Conservation (phyloP, 64 coral and sea anemone species). For the Montipora foliosa region DNA sequence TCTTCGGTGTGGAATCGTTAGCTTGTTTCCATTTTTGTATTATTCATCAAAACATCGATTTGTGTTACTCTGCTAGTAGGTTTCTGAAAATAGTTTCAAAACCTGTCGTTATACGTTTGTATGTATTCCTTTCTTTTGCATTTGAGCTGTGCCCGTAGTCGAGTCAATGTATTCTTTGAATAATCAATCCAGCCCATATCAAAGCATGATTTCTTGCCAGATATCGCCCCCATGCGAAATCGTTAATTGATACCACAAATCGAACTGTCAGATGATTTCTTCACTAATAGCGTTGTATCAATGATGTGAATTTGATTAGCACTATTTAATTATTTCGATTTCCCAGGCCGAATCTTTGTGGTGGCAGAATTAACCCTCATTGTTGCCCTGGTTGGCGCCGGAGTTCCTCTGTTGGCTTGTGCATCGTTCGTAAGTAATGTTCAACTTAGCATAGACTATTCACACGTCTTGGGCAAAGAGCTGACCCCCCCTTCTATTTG, state of each 20-base stretch:
- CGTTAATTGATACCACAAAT: not conserved
- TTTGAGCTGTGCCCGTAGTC: too few relatives aligned
- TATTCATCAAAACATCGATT: conserved; percentile 5
- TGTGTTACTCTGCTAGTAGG: not conserved
- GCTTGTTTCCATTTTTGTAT: not conserved
- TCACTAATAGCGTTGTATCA: conserved; percentile 13
- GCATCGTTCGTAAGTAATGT: conserved; percentile 92
- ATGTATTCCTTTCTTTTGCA: not conserved
- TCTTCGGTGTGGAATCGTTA: not conserved
- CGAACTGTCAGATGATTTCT: conserved; percentile 9
- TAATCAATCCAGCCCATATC: not conserved
- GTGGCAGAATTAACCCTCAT: conserved; percentile 48
- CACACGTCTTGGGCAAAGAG: too few relatives aligned
- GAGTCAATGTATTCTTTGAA: not conserved
- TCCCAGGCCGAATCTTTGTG: conserved; percentile 92
- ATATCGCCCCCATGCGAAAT: not conserved
- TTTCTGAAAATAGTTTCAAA: not conserved
- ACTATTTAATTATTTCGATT: not conserved
- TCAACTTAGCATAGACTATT: not conserved
- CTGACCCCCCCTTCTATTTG: too few relatives aligned
- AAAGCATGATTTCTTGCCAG: conserved; percentile 13
- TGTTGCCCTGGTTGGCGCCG: conserved; percentile 96
- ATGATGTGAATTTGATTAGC: not conserved
- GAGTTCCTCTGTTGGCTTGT: conserved; percentile 74
- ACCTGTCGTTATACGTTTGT: not conserved